Conservation (phyloP, 2,888 invertebrate species). For the Chrysolina oricalcia region DNA sequence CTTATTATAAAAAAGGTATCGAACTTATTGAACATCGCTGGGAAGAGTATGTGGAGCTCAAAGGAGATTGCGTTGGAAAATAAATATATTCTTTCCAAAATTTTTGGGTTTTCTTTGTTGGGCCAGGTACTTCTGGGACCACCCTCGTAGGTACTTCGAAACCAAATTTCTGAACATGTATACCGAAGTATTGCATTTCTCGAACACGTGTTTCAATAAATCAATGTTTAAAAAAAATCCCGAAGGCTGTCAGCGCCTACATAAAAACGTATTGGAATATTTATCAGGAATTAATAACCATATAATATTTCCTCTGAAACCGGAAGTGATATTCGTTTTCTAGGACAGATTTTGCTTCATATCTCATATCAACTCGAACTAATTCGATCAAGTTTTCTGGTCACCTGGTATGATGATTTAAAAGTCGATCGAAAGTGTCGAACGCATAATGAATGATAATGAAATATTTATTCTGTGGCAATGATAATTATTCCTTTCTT, state of each 20-base stretch:
- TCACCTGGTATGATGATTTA: conserved; percentile 12
- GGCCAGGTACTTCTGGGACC: no score
- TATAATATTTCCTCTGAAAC: neutral
- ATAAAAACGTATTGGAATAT: neutral
- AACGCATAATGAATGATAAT: conserved; percentile 32
- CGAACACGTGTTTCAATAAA: neutral
- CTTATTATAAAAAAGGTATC: no score
- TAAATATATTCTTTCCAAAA: no score
- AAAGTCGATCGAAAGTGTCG: conserved; percentile 18
- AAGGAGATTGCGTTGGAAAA: no score
- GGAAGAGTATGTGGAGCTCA: no score
- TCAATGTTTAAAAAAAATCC: neutral
- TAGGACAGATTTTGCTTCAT: neutral
- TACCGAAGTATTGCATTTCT: neutral
- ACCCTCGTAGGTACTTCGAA: no score
- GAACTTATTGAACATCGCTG: no score
- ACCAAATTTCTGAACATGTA: no score
- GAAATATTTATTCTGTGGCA: conserved; percentile 36
- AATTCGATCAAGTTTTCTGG: neutral
- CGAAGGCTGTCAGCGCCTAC: conserved; percentile 4
- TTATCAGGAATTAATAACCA: neutral
- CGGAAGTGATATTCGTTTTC: conserved; percentile 9
- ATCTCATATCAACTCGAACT: neutral
- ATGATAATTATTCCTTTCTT: conserved; percentile 40
- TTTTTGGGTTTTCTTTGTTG: no score